These are phyloP conservation scores for Tetragnatha versicolor DNA, from an alignment of 1,140 invertebrate species.

Conservation along the genomic window DNA sequence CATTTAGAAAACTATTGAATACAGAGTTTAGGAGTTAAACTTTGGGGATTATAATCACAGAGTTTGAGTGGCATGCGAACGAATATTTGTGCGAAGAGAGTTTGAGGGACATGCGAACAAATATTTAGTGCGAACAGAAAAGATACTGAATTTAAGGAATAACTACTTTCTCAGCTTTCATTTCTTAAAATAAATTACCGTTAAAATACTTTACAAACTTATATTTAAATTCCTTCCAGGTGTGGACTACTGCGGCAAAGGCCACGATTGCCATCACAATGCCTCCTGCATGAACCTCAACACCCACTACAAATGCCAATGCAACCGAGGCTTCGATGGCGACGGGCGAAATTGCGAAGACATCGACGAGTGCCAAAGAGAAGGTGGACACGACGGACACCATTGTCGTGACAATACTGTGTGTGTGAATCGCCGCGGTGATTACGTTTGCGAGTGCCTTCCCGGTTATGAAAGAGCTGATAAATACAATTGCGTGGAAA, in stretches of 20 bases:
- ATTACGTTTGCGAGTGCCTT: slow-evolving; percentile 82
- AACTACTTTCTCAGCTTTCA: neutral
- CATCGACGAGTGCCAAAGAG: slow-evolving; percentile 79
- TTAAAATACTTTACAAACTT: too few species aligned
- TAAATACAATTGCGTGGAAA: slow-evolving; percentile 81
- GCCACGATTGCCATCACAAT: slow-evolving; percentile 81
- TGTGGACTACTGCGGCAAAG: slow-evolving; percentile 85
- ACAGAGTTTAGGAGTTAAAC: too few species aligned
- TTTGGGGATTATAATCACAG: too few species aligned
- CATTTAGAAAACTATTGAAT: too few species aligned
- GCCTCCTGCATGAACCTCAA: slow-evolving; percentile 84
- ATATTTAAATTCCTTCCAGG: slow-evolving; percentile 66
- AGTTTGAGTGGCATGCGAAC: too few species aligned
- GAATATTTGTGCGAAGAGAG: too few species aligned
- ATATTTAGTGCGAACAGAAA: too few species aligned
- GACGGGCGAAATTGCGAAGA: slow-evolving; percentile 81
- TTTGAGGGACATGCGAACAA: too few species aligned
- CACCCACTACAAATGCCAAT: slow-evolving; percentile 84
- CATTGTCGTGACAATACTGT: slow-evolving; percentile 81
- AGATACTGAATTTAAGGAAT: too few species aligned
- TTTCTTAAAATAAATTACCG: too few species aligned
- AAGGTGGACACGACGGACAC: slow-evolving; percentile 77
- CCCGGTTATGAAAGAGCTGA: slow-evolving; percentile 79
- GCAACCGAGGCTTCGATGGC: slow-evolving; percentile 80
- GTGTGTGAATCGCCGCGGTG: slow-evolving; percentile 80